A percentile compares a stretch with the other conserved stretches of the same genome.
phyloP scores from a whole-genome alignment of 23 tunicate species.

The Diplosoma virens region DNA sequence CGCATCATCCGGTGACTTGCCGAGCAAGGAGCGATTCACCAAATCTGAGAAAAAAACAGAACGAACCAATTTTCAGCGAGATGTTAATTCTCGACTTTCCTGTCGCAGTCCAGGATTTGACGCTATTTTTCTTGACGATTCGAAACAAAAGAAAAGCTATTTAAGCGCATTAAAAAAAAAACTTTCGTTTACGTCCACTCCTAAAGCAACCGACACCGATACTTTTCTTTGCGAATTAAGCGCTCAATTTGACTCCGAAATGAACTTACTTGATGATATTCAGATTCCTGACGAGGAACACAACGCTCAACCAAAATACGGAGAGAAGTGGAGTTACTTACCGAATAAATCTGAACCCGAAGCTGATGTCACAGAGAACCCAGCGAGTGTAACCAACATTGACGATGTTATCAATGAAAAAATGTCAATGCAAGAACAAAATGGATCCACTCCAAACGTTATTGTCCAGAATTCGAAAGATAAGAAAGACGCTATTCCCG shows the following conservation, averaged over 20 bases:
- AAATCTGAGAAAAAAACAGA: neutral
- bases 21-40: neutral
- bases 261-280: slow-evolving; percentile 71
- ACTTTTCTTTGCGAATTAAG: slow-evolving; percentile 73
- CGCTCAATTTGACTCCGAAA: slow-evolving; percentile 78
- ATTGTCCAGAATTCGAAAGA: no score
- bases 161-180: slow-evolving; percentile 46
- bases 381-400: neutral
- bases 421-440: no score
- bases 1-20: neutral
- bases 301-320: slow-evolving; percentile 38
- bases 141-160: slow-evolving; percentile 40
- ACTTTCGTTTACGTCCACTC: slow-evolving; percentile 70
- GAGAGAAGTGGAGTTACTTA: slow-evolving; percentile 84
- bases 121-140: slow-evolving; percentile 24
- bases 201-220: slow-evolving; percentile 82
- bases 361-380: neutral
- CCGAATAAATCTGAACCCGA: slow-evolving; percentile 37
- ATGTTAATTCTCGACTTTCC: neutral
- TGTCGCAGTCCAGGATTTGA: slow-evolving; percentile 9
- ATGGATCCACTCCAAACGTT: no score
- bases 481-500: no score
- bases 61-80: neutral
- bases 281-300: slow-evolving; percentile 34
- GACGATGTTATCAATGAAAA: neutral